Evolutionary conservation across 2,113 vertebrate genomes (phyloP), one percentile per base, ranked within the genome.

Genomic region (Galeopterus variegatus): DNA sequence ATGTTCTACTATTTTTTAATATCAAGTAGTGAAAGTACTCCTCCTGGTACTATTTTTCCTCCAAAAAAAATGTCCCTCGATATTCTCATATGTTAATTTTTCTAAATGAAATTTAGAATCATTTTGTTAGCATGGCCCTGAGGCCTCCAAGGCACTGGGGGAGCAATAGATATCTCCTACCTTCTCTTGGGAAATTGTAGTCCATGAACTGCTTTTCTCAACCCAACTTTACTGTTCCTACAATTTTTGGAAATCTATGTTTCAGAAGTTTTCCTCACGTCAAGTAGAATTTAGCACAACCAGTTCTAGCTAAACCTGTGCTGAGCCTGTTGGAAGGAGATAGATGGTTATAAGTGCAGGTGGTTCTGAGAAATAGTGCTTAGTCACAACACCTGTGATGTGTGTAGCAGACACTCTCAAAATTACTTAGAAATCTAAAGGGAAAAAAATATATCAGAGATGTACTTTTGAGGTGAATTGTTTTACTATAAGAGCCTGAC

Each of bases 261-360:
- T 95, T 96, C 90, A 91, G 82, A 92, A 96, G 45, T 14, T 89
- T 77, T 64, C 95, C 76, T 92, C 41, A 73, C 21, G 8, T 56
- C 56, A 88, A 93, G 41, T 21, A 96, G 62, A 85, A 89, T 79
- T 95, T 79, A 76, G 50, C 87, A 85, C 94, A 81, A 31, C 45
- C 15, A 28, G 24, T 76, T 85, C 65, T 96, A 82, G 48, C 10
- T n/a, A 45, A 93, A 70, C 15, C 8, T 88, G 31, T 21, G 8
- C 56, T 36, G 17, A 19, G 36, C 45, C 72, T 48, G 19, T 76
- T 79, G 58, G 15, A 76, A 31, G 6, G 48, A 1, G 9, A 19
- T 54, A n/a, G 12, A 18, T 60, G n/a, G 6, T 10, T 14, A 33
- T 15, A 60, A 21, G 10, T 24, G 9, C 24, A 26, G 1, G 2